These are phyloP conservation scores for Loxodonta africana DNA, from an alignment of 2,113 vertebrate genomes.

Conservation along the genomic window DNA sequence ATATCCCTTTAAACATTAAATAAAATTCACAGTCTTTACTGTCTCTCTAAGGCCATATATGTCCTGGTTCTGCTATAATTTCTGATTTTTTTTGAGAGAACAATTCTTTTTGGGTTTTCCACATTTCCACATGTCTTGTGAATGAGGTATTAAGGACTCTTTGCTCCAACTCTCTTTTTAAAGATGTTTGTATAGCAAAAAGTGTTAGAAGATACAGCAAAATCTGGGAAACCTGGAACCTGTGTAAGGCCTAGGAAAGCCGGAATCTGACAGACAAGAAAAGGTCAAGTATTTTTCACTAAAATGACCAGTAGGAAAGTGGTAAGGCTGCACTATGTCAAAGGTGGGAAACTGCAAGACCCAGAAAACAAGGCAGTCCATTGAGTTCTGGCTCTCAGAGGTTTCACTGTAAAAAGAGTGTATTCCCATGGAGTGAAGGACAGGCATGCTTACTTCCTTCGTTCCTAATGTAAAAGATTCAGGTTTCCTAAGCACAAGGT, in stretches of 20 bases:
- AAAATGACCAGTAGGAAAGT: neutral
- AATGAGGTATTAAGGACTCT: neutral
- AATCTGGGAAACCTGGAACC: neutral
- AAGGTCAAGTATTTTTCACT: neutral
- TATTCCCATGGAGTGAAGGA: neutral
- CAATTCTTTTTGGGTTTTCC: neutral
- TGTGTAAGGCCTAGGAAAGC: neutral
- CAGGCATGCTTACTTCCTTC: neutral
- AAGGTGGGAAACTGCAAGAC: neutral
- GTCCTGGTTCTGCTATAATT: neutral
- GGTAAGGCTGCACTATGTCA: neutral
- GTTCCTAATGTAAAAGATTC: neutral
- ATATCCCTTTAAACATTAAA: neutral
- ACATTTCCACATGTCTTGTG: neutral
- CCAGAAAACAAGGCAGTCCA: neutral
- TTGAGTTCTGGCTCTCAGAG: neutral
- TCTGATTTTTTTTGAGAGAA: neutral
- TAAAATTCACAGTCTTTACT: neutral
- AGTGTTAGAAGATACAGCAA: neutral
- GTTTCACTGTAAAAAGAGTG: neutral
- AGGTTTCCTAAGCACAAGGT: neutral
- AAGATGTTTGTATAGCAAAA: neutral
- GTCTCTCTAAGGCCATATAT: neutral
- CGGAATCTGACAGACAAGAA: neutral
- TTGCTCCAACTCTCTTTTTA: neutral